Conservation (phyloP, 2,888 invertebrate genomes). For the Clanis bilineata region DNA sequence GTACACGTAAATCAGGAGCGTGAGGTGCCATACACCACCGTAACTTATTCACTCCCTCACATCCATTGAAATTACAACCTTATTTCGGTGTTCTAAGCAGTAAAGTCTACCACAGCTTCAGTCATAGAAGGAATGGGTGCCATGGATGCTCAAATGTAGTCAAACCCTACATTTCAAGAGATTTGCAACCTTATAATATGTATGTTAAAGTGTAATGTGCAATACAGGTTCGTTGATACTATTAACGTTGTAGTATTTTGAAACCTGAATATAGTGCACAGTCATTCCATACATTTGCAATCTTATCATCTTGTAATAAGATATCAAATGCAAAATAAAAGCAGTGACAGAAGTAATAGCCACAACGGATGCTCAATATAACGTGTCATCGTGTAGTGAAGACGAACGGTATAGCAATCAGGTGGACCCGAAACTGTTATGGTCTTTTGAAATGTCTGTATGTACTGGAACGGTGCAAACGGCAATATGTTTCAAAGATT, state of each 20-base stretch:
- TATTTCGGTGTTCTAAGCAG: slow-evolving; percentile 16
- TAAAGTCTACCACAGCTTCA: slow-evolving; percentile 1
- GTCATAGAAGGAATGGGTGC: slow-evolving; percentile 35
- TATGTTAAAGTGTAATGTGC: not conserved
- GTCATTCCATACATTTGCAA: not conserved
- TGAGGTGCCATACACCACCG: slow-evolving; percentile 33
- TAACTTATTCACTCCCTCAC: slow-evolving; percentile 25
- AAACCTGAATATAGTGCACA: slow-evolving; percentile 25
- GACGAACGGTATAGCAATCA: slow-evolving; percentile 8
- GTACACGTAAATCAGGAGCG: slow-evolving; percentile 45
- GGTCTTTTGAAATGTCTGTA: not conserved
- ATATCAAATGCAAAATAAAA: too few species aligned
- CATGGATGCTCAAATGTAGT: slow-evolving; percentile 27
- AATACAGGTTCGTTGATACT: slow-evolving; percentile 20
- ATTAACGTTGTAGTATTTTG: slow-evolving; percentile 38
- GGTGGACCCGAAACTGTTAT: not conserved
- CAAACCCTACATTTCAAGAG: not conserved
- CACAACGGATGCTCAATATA: not conserved
- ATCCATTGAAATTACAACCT: slow-evolving; percentile 16
- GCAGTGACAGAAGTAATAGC: not conserved
- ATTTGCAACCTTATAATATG: not conserved
- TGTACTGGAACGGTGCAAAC: not conserved
- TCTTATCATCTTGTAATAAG: too few species aligned
- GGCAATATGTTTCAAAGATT: not conserved
- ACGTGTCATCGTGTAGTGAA: not conserved